Percentiles rank a stretch among this genome's conserved stretches.
Conservation (phyloP, 1,140 invertebrate genomes). For the Drosophila sp. region DNA sequence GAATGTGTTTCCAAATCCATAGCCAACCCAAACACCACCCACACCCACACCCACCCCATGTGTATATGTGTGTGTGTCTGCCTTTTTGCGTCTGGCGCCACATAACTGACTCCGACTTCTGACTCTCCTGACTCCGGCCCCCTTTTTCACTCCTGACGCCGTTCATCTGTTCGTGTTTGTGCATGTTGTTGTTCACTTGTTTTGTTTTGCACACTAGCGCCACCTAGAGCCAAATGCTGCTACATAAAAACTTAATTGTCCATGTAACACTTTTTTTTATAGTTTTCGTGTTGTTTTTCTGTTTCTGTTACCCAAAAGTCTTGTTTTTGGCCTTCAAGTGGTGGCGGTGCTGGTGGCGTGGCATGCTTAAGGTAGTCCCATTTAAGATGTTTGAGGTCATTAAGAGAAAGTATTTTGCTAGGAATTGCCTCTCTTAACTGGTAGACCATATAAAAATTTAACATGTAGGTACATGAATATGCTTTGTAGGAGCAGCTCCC, state of each 20-base stretch:
- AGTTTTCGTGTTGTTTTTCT: slow-evolving; percentile 7
- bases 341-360: slow-evolving; percentile 11
- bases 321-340: slow-evolving; percentile 33
- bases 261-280: slow-evolving; percentile 70
- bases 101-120: slow-evolving; percentile 11
- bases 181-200: slow-evolving; percentile 58
- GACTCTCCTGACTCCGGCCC: background rate
- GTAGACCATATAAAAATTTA: too few species aligned
- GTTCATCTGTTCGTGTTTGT: slow-evolving; percentile 37
- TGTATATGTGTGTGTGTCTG: background rate
- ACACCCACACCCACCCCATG: background rate
- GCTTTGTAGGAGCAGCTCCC: background rate
- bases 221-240: slow-evolving; percentile 76
- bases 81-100: slow-evolving; percentile 32
- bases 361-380: slow-evolving; percentile 39
- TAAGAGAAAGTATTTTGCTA: slow-evolving; percentile 21
- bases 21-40: background rate
- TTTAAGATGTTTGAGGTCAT: slow-evolving; percentile 52
- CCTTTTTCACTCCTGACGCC: background rate
- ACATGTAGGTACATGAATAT: background rate
- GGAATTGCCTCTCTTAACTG: background rate
- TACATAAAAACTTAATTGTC: slow-evolving; percentile 80
- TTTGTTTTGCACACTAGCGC: slow-evolving; percentile 58
- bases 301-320: slow-evolving; percentile 27
- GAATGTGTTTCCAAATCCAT: background rate